Base-by-base conservation (phyloP, 2,797 vertebrate genomes). In the Anguilla pacifica region DNA sequence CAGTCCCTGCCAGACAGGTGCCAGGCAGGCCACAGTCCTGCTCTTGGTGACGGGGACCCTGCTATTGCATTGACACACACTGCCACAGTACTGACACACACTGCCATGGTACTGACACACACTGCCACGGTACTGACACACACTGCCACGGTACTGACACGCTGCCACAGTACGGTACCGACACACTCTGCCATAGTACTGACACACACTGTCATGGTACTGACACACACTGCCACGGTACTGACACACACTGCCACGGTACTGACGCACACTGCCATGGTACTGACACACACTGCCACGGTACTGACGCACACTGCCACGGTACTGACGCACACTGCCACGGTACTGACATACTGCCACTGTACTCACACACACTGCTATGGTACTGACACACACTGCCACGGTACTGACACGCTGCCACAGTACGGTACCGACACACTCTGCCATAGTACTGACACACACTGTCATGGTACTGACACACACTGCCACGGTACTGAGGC, bases 21-120 rank as follows among this genome's bases (percentile, higher is more conserved):
- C 39, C 39, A 43, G 39, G 39, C 39, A 77, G 49, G n/a, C 15
- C 82, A n/a, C 67, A 28, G 35, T n/a, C 84, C 61, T 70, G 39
- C 83, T 85, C 25, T 83, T 67, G 83, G 49, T 43, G 77, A 59
- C 22, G 88, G 86, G 49, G 15, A 25, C 4, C 2, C 39, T 61
- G 22, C 22, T 7, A 39, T 6, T 0, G 2, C 17, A 25, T 3
- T 43, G 39, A 11, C 9, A 1, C 11, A 67, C 61, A 67, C 22
- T 10, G n/a, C 22, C 3, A 67, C 25, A 0, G 25, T 2, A 28
- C 25, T 28, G 25, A 67, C 11, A 28, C 64, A 67, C 22, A 46
- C 25, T 49, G 35, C 35, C 5, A 49, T 2, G 28, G 10, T n/a
- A 57, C n/a, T 53, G 19, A 25, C 19, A 46, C 74, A 15, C 55